phyloP scores from a whole-genome alignment of 2,888 invertebrate species.

The Parochlus steinenii region DNA sequence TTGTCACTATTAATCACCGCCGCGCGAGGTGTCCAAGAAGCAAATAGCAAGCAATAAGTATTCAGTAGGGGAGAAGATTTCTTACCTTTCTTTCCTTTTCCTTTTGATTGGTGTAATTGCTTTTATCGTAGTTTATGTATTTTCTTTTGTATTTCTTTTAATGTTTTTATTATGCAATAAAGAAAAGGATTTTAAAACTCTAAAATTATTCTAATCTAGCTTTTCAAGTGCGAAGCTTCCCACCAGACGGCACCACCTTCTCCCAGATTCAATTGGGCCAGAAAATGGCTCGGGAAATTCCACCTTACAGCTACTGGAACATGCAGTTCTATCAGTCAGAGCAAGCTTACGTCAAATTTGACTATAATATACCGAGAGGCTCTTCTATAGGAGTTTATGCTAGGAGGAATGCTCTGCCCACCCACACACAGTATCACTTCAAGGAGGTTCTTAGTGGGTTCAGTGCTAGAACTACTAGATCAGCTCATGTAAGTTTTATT shows the following conservation, averaged over 20 bases:
- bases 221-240: constrained; percentile 77
- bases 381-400: constrained; percentile 92
- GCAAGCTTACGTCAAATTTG: constrained; percentile 85
- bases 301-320: constrained; percentile 92
- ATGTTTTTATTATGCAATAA: too few relatives aligned
- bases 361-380: constrained; percentile 81
- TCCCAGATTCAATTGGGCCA: constrained; percentile 78
- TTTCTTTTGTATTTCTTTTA: too few relatives aligned
- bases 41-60: too few relatives aligned
- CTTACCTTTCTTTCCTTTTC: too few relatives aligned
- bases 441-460: constrained; percentile 84
- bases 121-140: too few relatives aligned
- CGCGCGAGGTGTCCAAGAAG: too few relatives aligned
- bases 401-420: constrained; percentile 81
- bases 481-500: constrained; percentile 62
- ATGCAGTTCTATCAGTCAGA: constrained; percentile 93
- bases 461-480: constrained; percentile 66
- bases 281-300: constrained; percentile 73
- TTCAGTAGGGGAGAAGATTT: too few relatives aligned
- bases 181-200: too few relatives aligned
- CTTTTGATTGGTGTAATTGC: too few relatives aligned
- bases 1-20: too few relatives aligned
- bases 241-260: constrained; percentile 85
- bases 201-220: constrained; percentile 34
- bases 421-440: constrained; percentile 93